Evolutionary conservation across 1,140 invertebrate genomes (phyloP).

Genomic region (Drosophila triauraria): DNA sequence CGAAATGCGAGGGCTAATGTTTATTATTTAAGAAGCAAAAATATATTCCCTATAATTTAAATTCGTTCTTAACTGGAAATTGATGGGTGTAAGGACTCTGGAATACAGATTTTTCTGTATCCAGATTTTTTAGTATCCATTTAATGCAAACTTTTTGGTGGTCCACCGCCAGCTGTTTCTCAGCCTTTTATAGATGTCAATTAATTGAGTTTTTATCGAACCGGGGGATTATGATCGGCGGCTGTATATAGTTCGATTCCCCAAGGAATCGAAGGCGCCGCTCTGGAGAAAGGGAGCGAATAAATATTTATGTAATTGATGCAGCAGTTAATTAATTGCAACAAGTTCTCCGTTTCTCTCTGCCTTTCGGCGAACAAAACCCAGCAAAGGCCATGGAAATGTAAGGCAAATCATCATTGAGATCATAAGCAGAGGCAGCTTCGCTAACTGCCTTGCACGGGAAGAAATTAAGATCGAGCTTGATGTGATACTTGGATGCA

Average conservation of each 20-base stretch:
- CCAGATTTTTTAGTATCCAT: too few relatives aligned
- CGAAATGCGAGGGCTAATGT: not conserved
- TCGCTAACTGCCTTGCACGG: constrained; percentile 52
- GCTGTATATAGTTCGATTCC: constrained; percentile 24
- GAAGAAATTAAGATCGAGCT: constrained; percentile 6
- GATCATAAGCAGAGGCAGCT: constrained; percentile 73
- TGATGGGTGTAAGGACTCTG: constrained; percentile 15
- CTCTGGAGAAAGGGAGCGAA: constrained; percentile 24
- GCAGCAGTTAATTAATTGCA: constrained; percentile 79
- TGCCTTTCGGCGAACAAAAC: constrained; percentile 43
- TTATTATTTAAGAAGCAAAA: too few relatives aligned
- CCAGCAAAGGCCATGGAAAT: constrained; percentile 36
- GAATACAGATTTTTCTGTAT: too few relatives aligned
- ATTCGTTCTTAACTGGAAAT: not conserved
- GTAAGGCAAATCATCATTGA: constrained; percentile 24
- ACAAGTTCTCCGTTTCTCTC: constrained; percentile 47
- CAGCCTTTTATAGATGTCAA: constrained; percentile 31
- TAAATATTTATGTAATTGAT: constrained; percentile 79
- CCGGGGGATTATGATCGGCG: constrained; percentile 58
- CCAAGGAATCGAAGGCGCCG: constrained; percentile 50
- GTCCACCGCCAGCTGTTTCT: constrained; percentile 30
- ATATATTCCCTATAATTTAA: too few relatives aligned
- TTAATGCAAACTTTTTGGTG: constrained; percentile 30
- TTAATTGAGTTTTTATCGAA: constrained; percentile 80
- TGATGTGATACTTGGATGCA: not conserved